phyloP scores from a whole-genome alignment of 2,113 vertebrate genomes.

The Laticauda laticaudata region DNA sequence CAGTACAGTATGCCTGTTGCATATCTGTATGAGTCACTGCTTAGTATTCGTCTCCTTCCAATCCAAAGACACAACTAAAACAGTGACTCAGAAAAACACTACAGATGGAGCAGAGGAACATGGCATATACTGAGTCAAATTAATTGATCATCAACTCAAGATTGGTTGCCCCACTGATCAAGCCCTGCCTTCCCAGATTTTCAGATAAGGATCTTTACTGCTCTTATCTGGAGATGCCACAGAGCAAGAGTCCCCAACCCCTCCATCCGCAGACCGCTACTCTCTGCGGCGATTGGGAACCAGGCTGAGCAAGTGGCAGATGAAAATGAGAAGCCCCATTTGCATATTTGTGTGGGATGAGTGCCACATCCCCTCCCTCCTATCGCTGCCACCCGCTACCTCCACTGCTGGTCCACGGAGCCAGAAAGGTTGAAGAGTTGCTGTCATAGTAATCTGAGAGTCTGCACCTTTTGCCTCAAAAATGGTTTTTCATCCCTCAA shows the following conservation, averaged over 20 bases:
- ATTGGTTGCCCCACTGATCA: background rate
- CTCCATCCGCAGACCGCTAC: background rate
- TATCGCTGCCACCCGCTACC: fast-evolving
- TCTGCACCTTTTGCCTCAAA: background rate
- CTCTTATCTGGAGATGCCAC: background rate
- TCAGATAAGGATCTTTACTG: background rate
- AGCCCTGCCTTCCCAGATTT: background rate
- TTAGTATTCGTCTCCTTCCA: background rate
- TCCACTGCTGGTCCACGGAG: background rate
- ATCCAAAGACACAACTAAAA: background rate
- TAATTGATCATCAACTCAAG: background rate
- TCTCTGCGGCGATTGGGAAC: background rate
- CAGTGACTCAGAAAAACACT: background rate
- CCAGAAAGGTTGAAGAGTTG: background rate
- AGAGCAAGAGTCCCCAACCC: background rate
- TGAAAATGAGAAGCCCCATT: background rate
- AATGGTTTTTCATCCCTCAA: background rate
- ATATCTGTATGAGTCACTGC: background rate
- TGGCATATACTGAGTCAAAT: background rate
- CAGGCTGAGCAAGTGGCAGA: background rate
- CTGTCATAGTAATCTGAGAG: no score
- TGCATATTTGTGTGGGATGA: background rate
- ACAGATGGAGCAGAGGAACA: background rate
- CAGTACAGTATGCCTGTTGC: background rate
- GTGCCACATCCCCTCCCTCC: background rate